phyloP scores from a whole-genome alignment of 2,113 vertebrate genomes.

The Arizona elegans region DNA sequence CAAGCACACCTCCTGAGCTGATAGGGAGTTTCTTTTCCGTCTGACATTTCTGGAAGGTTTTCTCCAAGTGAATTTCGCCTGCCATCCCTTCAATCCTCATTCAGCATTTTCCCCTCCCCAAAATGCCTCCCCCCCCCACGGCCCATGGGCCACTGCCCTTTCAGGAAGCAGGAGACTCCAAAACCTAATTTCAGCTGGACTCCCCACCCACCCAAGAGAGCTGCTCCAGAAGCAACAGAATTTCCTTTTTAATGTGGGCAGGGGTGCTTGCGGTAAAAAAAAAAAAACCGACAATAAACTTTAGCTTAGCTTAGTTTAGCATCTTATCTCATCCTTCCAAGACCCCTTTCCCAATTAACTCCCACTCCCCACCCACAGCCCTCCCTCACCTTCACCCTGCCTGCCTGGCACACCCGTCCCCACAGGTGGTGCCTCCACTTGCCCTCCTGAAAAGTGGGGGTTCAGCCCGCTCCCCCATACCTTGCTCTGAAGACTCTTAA shows the following conservation, averaged over 20 bases:
- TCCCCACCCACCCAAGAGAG: neutral
- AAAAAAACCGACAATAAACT: no score
- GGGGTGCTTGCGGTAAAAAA: no score
- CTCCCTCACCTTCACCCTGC: neutral
- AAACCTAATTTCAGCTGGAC: neutral
- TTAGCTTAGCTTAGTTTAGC: no score
- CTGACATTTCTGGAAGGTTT: neutral
- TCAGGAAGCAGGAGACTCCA: neutral
- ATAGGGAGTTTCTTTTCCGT: neutral
- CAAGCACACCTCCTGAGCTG: no score
- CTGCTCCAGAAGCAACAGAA: no score
- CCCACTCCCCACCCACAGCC: neutral
- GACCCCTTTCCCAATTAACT: neutral
- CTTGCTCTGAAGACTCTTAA: conserved; percentile 81
- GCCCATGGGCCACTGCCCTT: neutral
- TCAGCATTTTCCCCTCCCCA: neutral
- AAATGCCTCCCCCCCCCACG: neutral
- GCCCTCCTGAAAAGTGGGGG: neutral
- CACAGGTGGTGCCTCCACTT: neutral
- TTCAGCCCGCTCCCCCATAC: conserved; percentile 38
- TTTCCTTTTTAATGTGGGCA: no score
- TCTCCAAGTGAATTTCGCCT: neutral
- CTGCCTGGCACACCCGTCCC: neutral
- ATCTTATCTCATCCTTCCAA: neutral
- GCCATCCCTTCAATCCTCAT: neutral